These are phyloP conservation scores for Microtus oregoni DNA, from an alignment of 2,113 vertebrate genomes.

Conservation along the genomic window DNA sequence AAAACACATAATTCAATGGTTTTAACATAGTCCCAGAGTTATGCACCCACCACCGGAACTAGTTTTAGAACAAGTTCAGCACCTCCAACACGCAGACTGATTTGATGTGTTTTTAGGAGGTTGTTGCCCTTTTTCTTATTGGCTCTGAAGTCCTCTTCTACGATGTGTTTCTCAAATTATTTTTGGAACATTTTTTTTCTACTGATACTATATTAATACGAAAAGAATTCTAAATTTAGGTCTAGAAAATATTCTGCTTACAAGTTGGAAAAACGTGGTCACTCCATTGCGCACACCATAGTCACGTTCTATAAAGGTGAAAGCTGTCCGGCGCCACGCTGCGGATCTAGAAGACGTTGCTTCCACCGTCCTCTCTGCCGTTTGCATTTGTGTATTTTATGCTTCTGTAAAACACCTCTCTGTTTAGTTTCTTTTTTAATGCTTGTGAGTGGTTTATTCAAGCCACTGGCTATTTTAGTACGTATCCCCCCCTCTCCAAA, in stretches of 20 bases:
- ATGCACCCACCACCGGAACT: neutral
- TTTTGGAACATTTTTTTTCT: constrained; percentile 44
- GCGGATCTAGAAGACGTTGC: neutral
- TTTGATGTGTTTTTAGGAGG: neutral
- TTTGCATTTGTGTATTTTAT: neutral
- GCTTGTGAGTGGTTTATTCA: neutral
- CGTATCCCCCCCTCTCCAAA: neutral
- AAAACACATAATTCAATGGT: neutral
- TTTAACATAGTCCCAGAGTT: neutral
- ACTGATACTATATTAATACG: neutral
- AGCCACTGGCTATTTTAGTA: neutral
- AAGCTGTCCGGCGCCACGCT: neutral
- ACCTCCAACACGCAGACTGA: neutral
- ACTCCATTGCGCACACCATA: neutral
- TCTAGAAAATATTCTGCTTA: constrained; percentile 40
- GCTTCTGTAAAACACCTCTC: neutral
- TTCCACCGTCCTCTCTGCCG: neutral
- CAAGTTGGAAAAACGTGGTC: constrained; percentile 2
- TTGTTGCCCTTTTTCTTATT: neutral
- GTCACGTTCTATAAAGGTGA: neutral
- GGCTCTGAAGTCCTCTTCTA: constrained; percentile 4
- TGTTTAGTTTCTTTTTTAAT: neutral
- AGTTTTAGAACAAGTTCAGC: neutral
- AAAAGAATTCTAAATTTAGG: constrained; percentile 59
- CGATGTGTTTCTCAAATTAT: constrained; percentile 44